A percentile compares a stretch with the other conserved stretches of the same genome.
These are phyloP conservation scores for Adela reaumurella DNA, from an alignment of 2,888 invertebrate genomes.

Conservation along the genomic window DNA sequence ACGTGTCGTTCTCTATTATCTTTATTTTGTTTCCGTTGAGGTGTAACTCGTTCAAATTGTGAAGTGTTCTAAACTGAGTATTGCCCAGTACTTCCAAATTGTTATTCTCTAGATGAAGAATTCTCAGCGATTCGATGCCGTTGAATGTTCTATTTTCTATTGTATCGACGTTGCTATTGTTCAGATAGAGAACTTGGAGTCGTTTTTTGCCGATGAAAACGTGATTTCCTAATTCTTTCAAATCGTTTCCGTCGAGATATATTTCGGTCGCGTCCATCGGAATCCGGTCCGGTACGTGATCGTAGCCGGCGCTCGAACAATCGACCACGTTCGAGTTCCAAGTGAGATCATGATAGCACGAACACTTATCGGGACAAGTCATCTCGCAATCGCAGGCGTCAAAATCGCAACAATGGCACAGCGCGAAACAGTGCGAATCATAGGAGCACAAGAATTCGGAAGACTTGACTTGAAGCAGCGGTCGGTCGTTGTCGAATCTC, in stretches of 20 bases:
- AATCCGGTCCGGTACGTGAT: conserved; percentile 71
- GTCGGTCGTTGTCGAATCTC: conserved; percentile 57
- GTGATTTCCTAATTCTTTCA: conserved; percentile 76
- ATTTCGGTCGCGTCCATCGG: conserved; percentile 90
- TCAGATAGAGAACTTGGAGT: conserved; percentile 72
- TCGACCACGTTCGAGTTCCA: conserved; percentile 84
- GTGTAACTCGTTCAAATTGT: conserved; percentile 70
- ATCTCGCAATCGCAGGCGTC: conserved; percentile 90
- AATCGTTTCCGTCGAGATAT: conserved; percentile 77
- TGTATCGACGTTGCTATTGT: conserved; percentile 71
- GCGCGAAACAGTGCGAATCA: conserved; percentile 77
- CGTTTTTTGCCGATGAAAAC: conserved; percentile 84
- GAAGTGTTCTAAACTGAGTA: conserved; percentile 74
- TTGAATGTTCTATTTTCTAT: conserved; percentile 81
- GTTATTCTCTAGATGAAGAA: conserved; percentile 76
- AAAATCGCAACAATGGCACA: conserved; percentile 88
- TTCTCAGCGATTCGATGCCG: conserved; percentile 69
- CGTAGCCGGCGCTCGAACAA: conserved; percentile 73
- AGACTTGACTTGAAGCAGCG: conserved; percentile 64
- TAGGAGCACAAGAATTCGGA: conserved; percentile 80
- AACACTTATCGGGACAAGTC: conserved; percentile 83
- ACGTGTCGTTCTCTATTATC: conserved; percentile 71
- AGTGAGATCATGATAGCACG: conserved; percentile 82
- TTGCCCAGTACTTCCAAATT: conserved; percentile 67
- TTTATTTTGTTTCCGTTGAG: conserved; percentile 72